These are phyloP conservation scores for Coccyzus lansbergi DNA, from an alignment of 2,797 vertebrate species.

Conservation along the genomic window DNA sequence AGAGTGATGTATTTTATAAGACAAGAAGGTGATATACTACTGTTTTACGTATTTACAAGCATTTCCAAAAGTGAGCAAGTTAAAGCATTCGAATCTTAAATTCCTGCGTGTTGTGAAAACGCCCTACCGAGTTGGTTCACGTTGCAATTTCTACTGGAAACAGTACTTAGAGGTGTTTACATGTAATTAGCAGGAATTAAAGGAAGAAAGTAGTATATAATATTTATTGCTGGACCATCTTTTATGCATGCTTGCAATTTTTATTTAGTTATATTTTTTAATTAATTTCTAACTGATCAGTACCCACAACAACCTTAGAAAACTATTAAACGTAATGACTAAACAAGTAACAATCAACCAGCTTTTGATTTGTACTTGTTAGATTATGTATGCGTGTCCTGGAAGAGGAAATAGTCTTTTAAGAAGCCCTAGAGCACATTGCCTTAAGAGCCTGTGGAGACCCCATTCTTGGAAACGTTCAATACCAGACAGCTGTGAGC, in stretches of 20 bases:
- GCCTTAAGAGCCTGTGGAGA: too few species aligned
- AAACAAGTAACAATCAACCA: rapidly evolving
- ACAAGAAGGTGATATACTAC: background rate
- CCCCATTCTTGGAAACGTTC: background rate
- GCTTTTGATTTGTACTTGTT: background rate
- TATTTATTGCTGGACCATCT: background rate
- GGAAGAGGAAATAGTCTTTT: background rate
- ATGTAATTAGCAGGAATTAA: background rate
- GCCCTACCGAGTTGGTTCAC: background rate
- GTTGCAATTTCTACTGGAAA: background rate
- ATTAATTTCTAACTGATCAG: background rate
- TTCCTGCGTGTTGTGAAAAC: background rate
- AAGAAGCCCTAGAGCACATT: rapidly evolving
- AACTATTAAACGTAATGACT: background rate
- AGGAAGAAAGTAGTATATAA: background rate
- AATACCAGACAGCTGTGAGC: background rate
- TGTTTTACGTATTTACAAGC: background rate
- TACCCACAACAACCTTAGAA: background rate
- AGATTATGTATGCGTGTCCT: background rate
- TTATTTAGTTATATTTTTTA: background rate
- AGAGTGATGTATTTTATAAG: background rate
- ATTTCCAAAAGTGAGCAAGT: background rate
- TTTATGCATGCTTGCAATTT: background rate
- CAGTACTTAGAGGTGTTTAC: background rate
- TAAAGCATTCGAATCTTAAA: background rate